Percentiles rank a stretch among this genome's conserved stretches.
These are phyloP conservation scores for Empidonax alnorum DNA, from an alignment of 2,113 vertebrate species.

Conservation along the genomic window DNA sequence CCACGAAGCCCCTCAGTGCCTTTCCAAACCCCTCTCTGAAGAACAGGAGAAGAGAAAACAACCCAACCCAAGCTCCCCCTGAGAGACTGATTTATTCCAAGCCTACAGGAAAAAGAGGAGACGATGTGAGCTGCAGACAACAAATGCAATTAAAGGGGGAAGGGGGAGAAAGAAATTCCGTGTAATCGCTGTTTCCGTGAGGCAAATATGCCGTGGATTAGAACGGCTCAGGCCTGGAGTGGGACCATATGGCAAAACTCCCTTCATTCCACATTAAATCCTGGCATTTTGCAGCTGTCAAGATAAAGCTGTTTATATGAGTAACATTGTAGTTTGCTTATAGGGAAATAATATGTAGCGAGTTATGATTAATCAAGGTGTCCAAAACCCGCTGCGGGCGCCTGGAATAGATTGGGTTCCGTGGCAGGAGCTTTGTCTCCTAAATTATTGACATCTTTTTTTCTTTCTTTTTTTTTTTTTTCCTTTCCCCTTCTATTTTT, in stretches of 20 bases:
- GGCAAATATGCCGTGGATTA: conserved; percentile 71
- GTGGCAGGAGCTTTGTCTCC: conserved; percentile 59
- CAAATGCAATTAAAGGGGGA: conserved; percentile 5
- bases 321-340: conserved; percentile 82
- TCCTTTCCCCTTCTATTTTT: background rate
- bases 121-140: background rate
- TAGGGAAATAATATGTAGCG: conserved; percentile 78
- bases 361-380: conserved; percentile 84
- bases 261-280: conserved; percentile 77
- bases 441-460: conserved; percentile 12
- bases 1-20: background rate
- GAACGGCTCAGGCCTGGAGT: conserved; percentile 70
- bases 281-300: conserved; percentile 83
- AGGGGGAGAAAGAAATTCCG: conserved; percentile 19
- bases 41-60: background rate
- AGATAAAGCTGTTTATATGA: conserved; percentile 81
- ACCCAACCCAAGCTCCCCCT: background rate
- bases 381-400: conserved; percentile 70
- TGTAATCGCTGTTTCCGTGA: conserved; percentile 62
- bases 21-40: background rate
- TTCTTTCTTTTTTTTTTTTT: too few species aligned
- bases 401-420: conserved; percentile 47
- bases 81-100: background rate
- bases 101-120: background rate
- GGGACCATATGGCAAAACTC: conserved; percentile 78